phyloP scores from a whole-genome alignment of 1,140 invertebrate genomes.

The Asobara japonica region DNA sequence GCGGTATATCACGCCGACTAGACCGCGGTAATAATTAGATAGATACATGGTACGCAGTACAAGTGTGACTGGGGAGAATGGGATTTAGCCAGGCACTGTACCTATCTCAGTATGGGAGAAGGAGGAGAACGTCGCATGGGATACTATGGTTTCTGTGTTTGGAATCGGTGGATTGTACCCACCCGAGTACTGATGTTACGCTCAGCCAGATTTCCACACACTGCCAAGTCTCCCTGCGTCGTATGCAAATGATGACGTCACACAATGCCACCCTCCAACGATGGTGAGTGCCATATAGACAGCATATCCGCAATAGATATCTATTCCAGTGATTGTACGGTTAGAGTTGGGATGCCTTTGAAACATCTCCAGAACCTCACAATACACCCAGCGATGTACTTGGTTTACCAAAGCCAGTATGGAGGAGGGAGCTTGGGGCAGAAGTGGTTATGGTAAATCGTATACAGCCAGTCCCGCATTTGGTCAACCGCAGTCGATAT shows the following conservation, averaged over 20 bases:
- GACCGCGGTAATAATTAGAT: constrained; percentile 67
- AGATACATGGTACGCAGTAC: constrained; percentile 57
- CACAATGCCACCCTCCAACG: constrained; percentile 50
- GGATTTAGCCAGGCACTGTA: constrained; percentile 47
- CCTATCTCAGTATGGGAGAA: constrained; percentile 43
- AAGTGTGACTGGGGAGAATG: constrained; percentile 40
- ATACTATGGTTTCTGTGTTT: constrained; percentile 21
- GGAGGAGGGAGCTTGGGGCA: not conserved
- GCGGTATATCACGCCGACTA: constrained; percentile 64
- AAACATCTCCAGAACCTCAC: constrained; percentile 7
- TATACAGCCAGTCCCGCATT: not conserved
- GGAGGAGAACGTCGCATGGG: constrained; percentile 26
- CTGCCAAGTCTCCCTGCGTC: constrained; percentile 44
- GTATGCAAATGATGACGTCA: constrained; percentile 67
- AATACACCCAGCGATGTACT: not conserved
- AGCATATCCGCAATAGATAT: constrained; percentile 3
- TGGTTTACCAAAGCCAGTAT: not conserved
- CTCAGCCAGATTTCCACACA: not conserved
- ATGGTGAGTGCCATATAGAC: constrained; percentile 16
- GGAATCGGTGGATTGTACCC: constrained; percentile 17
- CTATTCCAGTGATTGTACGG: not conserved
- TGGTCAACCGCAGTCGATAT: constrained; percentile 15
- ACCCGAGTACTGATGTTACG: constrained; percentile 27
- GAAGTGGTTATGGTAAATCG: not conserved
- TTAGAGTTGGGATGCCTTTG: not conserved